Conservation (phyloP, 2,888 invertebrate species). For the Eilema caniola region DNA sequence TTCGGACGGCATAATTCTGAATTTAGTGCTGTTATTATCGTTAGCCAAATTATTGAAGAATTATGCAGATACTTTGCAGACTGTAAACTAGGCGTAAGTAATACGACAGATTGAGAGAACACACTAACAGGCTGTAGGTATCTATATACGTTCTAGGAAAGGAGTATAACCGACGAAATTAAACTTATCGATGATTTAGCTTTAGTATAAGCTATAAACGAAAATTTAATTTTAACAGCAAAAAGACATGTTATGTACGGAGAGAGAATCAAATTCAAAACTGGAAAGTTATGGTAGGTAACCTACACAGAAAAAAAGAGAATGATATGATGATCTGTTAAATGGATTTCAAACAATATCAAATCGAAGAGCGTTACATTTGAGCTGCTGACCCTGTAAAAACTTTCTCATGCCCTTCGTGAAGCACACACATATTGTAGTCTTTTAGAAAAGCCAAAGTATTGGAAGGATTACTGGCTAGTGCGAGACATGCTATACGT, state of each 20-base stretch:
- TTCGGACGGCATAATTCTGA: not conserved
- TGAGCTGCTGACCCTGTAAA: no score
- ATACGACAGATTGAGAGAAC: slow-evolving; percentile 61
- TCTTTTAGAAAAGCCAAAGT: no score
- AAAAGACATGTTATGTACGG: not conserved
- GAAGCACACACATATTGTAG: no score
- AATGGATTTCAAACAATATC: no score
- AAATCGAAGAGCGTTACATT: no score
- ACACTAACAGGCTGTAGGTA: slow-evolving; percentile 25
- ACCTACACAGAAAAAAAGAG: no score
- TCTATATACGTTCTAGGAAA: not conserved
- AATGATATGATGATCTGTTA: no score
- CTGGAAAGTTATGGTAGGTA: no score
- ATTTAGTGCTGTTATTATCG: not conserved
- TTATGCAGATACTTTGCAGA: slow-evolving; percentile 67
- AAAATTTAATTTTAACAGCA: not conserved
- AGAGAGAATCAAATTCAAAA: no score
- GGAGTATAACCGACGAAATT: not conserved
- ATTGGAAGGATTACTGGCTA: no score
- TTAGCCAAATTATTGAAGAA: slow-evolving; percentile 59
- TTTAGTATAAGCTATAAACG: not conserved
- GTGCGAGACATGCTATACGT: no score
- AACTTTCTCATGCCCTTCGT: no score
- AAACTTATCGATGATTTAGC: not conserved
- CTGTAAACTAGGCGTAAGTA: slow-evolving; percentile 63